Conservation (phyloP, 2,797 vertebrate species). For the Eleutherodactylus coqui region DNA sequence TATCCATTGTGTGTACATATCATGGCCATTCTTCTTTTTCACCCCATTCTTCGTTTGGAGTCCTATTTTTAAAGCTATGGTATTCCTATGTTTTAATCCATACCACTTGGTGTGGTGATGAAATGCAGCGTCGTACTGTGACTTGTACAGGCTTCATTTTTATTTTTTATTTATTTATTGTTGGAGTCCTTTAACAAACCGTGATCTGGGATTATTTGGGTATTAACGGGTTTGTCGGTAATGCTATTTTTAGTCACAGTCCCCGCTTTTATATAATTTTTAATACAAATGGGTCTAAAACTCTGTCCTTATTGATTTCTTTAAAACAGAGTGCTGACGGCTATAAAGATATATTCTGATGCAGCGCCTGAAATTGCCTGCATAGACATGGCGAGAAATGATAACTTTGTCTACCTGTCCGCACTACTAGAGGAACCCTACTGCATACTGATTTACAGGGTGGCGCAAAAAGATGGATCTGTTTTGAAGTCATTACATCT, state of each 20-base stretch:
- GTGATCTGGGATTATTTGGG: background rate
- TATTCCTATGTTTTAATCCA: constrained; percentile 6
- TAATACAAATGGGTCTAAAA: background rate
- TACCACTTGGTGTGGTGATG: background rate
- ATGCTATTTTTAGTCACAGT: background rate
- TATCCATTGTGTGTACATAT: constrained; percentile 4
- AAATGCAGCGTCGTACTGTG: background rate
- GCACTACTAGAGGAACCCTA: background rate
- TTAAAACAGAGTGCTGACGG: background rate
- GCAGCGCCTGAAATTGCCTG: background rate
- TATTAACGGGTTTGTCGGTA: background rate
- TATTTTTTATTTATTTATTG: too few relatives aligned
- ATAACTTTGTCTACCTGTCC: background rate
- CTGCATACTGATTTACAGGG: background rate
- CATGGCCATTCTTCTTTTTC: background rate
- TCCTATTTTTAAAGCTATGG: background rate
- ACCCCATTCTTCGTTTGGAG: background rate
- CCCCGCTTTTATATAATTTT: background rate
- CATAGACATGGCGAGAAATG: background rate
- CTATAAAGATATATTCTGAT: background rate
- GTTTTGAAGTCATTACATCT: too few relatives aligned
- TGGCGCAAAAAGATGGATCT: too few relatives aligned
- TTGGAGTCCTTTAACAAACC: background rate
- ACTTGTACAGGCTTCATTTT: constrained; percentile 10
- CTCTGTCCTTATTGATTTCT: background rate